A percentile compares a stretch with the other conserved stretches of the same genome.
phyloP scores from a whole-genome alignment of 2,888 invertebrate species.

The Parelbella ahira region DNA sequence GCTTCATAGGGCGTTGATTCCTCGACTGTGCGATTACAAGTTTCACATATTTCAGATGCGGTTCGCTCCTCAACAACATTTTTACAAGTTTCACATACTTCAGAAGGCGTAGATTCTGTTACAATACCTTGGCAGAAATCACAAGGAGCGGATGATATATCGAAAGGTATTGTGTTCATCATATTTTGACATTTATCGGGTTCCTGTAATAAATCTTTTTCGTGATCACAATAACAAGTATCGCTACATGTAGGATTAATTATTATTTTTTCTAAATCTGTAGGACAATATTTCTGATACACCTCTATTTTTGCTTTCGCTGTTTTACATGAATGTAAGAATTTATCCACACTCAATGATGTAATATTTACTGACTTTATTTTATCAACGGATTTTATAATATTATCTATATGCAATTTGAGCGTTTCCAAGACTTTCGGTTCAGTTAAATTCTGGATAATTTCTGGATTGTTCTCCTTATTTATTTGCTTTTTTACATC shows the following conservation, averaged over 20 bases:
- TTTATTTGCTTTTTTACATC: slow-evolving; percentile 36
- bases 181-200: slow-evolving; percentile 12
- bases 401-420: slow-evolving; percentile 35
- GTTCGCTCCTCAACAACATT: no score
- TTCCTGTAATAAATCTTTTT: not conserved
- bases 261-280: slow-evolving; percentile 10
- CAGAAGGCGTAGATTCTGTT: slow-evolving; percentile 15
- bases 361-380: slow-evolving; percentile 36
- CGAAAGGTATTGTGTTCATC: not conserved
- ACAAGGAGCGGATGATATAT: slow-evolving; percentile 17
- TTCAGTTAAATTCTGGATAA: not conserved
- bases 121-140: slow-evolving; percentile 17
- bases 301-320: slow-evolving; percentile 35
- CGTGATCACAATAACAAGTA: slow-evolving; percentile 13
- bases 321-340: slow-evolving; percentile 35
- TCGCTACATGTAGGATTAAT: slow-evolving; percentile 13
- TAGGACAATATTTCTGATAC: slow-evolving; percentile 19
- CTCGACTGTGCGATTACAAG: slow-evolving; percentile 21
- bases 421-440: slow-evolving; percentile 32
- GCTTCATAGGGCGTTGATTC: slow-evolving; percentile 14
- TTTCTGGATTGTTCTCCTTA: slow-evolving; percentile 12
- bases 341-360: slow-evolving; percentile 36
- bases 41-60: slow-evolving; percentile 18
- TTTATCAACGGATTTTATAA: slow-evolving; percentile 36
- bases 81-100: slow-evolving; percentile 24